Base-by-base conservation (phyloP, 2,888 invertebrate genomes). In the Spodoptera exigua region DNA sequence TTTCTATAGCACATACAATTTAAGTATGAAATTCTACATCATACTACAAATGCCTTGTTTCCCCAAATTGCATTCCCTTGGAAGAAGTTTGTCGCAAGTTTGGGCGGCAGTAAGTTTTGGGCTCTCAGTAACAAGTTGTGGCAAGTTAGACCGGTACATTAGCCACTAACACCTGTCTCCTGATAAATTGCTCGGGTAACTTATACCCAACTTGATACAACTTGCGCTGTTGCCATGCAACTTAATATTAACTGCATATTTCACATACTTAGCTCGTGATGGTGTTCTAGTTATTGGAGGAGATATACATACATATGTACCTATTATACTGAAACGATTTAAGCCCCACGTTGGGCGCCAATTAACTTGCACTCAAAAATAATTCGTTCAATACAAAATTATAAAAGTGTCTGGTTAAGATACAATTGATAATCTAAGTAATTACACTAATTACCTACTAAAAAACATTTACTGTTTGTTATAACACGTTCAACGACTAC, bases 101-200 rank as follows among this genome's bases (percentile, higher is more conserved):
- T 11, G 41, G 41, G 46, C 54, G 57, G 53, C 57, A 34, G 46
- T 16, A 73, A 77, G 70, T 77, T 77, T 64, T 68, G 54, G 68
- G 60, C 63, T 75, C 54, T 62, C 55, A 37, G 44, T 58, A 45
- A 51, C 52, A 65, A 76, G 63, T 75, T 73, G 21, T 13, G 18
- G 55, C 49, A 75, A 75, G 59, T 72, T 66, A 56, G 36, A 52
- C 37, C 64, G 61, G 44, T 77, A 75, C 67, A 80, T 76, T 82
- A 79, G 73, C 78, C 66, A 44, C 66, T 44, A 73, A 76, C 82
- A 82, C 81, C 80, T 82, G 82, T 76, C 78, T 59, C 64, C 61
- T 74, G 75, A 80, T 80, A 74, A 76, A 82, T 82, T 80, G 74
- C 67, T 66, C 69, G 65, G 70, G 65, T 70, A 71, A 78, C 78